phyloP scores from a whole-genome alignment of 1,140 invertebrate species.

The Tetramorium simillimum region DNA sequence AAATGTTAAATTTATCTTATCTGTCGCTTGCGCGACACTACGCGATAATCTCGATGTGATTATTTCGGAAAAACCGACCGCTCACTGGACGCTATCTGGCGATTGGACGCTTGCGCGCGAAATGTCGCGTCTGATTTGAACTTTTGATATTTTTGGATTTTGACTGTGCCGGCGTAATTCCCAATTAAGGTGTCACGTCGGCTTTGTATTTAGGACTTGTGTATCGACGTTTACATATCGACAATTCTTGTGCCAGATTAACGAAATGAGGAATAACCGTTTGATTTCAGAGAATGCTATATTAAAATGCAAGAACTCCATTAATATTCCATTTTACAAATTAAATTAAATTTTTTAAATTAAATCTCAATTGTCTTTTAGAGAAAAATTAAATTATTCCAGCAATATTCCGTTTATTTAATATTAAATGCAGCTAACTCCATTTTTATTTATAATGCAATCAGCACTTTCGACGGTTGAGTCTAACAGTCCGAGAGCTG shows the following conservation, averaged over 20 bases:
- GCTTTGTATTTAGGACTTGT: neutral
- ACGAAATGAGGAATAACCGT: neutral
- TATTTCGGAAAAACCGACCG: neutral
- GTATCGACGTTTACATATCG: neutral
- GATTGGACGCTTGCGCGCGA: too few species aligned
- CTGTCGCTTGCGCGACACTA: too few species aligned
- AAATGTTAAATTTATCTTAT: conserved; percentile 48
- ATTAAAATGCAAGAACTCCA: neutral
- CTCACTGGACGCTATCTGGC: neutral
- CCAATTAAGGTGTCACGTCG: neutral
- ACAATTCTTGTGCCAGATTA: neutral
- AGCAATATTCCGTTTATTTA: neutral
- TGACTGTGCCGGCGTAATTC: neutral
- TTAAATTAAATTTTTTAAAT: neutral
- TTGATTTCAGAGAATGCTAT: neutral
- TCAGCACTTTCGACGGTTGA: neutral
- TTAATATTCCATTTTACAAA: neutral
- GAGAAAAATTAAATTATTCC: too few species aligned
- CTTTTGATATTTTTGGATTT: neutral
- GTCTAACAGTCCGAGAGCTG: neutral
- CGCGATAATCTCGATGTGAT: neutral
- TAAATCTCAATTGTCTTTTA: neutral
- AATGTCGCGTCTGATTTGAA: neutral
- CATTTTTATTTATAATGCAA: neutral
- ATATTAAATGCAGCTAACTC: neutral